Base-by-base conservation (phyloP, 2,113 vertebrate genomes). In the Mustela nigripes region DNA sequence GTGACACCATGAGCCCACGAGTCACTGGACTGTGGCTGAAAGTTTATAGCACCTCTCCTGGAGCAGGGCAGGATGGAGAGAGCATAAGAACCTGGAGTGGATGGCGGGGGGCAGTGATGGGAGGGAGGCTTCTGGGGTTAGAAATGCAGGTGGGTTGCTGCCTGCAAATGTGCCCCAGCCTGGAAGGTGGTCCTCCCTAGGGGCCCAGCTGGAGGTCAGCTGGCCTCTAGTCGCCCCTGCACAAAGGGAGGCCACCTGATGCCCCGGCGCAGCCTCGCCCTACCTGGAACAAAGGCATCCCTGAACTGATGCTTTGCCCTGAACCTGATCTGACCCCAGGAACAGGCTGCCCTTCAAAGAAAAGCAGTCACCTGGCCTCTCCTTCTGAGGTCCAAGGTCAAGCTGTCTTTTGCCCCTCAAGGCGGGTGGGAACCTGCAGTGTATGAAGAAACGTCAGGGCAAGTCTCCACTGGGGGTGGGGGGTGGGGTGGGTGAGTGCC, bases 21-120 rank as follows among this genome's bases (percentile, higher is more conserved):
- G 67, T 83, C 74, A 69, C 1, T n/a, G 69, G 42, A n/a, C 36
- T 4, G 5, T 0, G 62, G 28, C 15, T 14, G 53, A 53, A 79
- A n/a, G n/a, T 6, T 16, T 39, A 12, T 22, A 69, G 65, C 11
- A 5, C 36, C 39, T 33, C 56, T 48, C 39, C 73, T 45, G 4
- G 0, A 63, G 36, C 60, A 89, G 28, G 56, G 67, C 50, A 50
- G 91, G 56, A 14, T 67, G 28, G 28, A 74, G 63, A 89, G 58
- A 48, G 26, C 7, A 4, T n/a, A 71, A 33, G 88, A 63, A 18
- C 5, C 7, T 16, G 12, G 45, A 36, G 81, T 0, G 8, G 42
- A 69, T 11, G 7, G 67, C 39, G 22, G 2, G 76, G 11, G 24
- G 21, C 2, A 42, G 26, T 33, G 39, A 4, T 0, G 3, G 3